Percentiles rank a stretch among this genome's conserved stretches.
phyloP scores from a whole-genome alignment of 2,113 vertebrate species.

The Pachycephala philippinensis region DNA sequence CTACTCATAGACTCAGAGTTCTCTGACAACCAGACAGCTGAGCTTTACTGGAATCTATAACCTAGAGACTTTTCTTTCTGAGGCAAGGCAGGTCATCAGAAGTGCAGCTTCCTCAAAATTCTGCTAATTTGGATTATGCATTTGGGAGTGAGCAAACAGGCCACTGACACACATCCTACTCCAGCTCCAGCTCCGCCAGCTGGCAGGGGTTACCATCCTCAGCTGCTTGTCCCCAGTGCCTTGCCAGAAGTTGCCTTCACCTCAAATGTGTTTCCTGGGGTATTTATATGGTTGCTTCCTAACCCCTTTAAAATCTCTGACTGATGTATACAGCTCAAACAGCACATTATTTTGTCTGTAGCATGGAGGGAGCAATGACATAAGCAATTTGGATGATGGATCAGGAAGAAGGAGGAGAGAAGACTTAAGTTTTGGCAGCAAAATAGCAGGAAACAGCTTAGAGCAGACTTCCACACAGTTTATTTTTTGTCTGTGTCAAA shows the following conservation, averaged over 20 bases:
- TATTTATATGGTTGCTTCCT: neutral
- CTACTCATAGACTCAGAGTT: neutral
- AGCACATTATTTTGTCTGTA: neutral
- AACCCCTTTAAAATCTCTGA: neutral
- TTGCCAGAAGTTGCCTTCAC: neutral
- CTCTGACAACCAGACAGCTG: neutral
- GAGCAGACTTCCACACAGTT: neutral
- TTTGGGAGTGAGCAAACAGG: neutral
- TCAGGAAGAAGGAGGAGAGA: neutral
- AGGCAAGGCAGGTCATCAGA: neutral
- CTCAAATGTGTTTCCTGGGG: neutral
- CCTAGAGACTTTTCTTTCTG: neutral
- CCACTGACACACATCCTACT: neutral
- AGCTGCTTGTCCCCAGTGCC: neutral
- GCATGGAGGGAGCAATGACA: neutral
- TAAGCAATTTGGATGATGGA: neutral
- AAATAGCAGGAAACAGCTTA: neutral
- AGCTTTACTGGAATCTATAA: neutral
- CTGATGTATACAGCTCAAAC: neutral
- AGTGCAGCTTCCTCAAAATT: neutral
- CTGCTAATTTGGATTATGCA: neutral
- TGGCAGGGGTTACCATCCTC: neutral
- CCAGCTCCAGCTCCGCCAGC: neutral
- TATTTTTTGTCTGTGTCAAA: neutral
- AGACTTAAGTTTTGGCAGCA: neutral